Percentiles rank a stretch among this genome's conserved stretches.
phyloP scores from a whole-genome alignment of 2,113 vertebrate genomes.

The Anhinga rufa region DNA sequence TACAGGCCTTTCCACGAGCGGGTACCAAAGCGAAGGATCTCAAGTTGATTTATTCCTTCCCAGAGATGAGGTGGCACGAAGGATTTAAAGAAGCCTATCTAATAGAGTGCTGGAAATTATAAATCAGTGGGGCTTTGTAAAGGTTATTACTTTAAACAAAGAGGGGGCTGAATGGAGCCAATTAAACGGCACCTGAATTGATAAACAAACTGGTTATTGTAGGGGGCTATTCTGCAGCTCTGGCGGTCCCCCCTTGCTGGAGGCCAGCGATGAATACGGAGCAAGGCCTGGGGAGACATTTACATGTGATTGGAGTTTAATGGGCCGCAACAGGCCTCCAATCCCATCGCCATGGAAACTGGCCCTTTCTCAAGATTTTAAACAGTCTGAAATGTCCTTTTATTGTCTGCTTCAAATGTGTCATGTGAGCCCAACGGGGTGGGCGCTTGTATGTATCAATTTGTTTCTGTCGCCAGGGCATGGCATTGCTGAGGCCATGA shows the following conservation, averaged over 20 bases:
- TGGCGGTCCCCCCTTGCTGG: neutral
- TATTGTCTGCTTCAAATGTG: slow-evolving; percentile 84
- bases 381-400: slow-evolving; percentile 83
- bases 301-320: slow-evolving; percentile 94
- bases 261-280: slow-evolving; percentile 31
- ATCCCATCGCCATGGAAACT: slow-evolving; percentile 79
- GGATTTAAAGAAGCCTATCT: slow-evolving; percentile 23
- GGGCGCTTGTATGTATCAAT: slow-evolving; percentile 89
- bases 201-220: slow-evolving; percentile 93
- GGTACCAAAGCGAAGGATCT: neutral
- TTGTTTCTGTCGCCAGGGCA: slow-evolving; percentile 86
- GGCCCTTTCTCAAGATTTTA: slow-evolving; percentile 89
- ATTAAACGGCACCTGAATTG: slow-evolving; percentile 91
- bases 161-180: slow-evolving; percentile 76
- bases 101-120: slow-evolving; percentile 79
- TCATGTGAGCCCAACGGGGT: slow-evolving; percentile 79
- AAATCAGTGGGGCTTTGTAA: slow-evolving; percentile 84
- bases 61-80: neutral
- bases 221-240: slow-evolving; percentile 72
- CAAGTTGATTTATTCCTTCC: slow-evolving; percentile 3
- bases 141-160: slow-evolving; percentile 86
- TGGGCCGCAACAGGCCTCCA: slow-evolving; percentile 77
- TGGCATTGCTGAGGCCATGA: slow-evolving; percentile 77
- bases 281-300: slow-evolving; percentile 74
- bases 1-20: neutral